These are phyloP conservation scores for Halcyon chelicuti DNA, from an alignment of 2,797 vertebrate species.

Conservation along the genomic window DNA sequence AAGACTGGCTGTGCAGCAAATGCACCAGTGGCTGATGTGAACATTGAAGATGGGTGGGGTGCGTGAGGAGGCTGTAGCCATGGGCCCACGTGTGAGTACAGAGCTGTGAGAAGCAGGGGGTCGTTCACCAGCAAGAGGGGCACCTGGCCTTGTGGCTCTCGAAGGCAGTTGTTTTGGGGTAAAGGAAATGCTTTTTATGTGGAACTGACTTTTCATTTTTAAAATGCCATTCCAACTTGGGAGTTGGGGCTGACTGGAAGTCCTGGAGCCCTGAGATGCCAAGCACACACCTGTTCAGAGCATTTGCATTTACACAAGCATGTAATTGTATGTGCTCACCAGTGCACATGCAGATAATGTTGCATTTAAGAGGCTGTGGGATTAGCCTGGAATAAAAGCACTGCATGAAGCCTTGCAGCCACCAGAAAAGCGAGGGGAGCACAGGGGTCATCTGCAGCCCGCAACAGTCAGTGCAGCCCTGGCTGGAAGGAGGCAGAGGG, in stretches of 20 bases:
- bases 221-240: not conserved
- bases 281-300: rapidly evolving
- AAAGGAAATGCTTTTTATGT: not conserved
- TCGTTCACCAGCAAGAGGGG: not conserved
- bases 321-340: not conserved
- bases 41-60: not conserved
- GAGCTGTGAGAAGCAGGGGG: not conserved
- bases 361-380: not conserved
- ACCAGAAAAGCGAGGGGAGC: not conserved
- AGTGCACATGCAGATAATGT: rapidly evolving
- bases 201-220: not conserved
- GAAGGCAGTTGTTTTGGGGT: not conserved
- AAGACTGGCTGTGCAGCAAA: not conserved
- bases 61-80: rapidly evolving
- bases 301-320: not conserved
- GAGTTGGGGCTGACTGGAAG: not conserved
- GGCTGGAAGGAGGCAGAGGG: not conserved
- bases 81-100: rapidly evolving
- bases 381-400: not conserved
- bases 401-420: not conserved
- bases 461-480: not conserved
- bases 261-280: not conserved
- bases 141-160: not conserved
- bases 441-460: not conserved
- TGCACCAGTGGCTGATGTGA: not conserved